Conservation (phyloP, 2,113 vertebrate genomes). For the Chauna torquata region DNA sequence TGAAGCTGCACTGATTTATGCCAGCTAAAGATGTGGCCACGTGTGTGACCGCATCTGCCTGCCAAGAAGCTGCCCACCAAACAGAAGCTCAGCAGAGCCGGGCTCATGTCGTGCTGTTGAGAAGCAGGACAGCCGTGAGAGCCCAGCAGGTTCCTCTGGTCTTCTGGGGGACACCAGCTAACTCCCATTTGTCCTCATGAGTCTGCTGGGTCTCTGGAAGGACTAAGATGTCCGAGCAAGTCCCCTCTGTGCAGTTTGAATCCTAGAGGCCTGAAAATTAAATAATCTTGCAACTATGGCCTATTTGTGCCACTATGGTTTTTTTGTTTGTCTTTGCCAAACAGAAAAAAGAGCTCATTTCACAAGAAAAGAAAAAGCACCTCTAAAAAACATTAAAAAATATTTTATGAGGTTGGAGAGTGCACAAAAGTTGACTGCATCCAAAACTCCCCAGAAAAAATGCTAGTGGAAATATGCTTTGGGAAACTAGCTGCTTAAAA, state of each 20-base stretch:
- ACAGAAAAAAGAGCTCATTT: neutral
- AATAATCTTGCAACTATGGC: neutral
- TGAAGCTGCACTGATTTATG: fast-evolving
- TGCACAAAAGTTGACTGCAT: neutral
- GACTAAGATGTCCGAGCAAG: neutral
- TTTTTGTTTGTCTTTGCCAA: neutral
- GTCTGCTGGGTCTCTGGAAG: neutral
- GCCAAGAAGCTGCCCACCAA: neutral
- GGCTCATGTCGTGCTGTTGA: neutral
- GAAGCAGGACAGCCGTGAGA: neutral
- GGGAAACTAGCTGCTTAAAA: neutral
- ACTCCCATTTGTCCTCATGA: neutral
- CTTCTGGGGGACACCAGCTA: neutral
- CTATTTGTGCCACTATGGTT: neutral
- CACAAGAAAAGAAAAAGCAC: neutral
- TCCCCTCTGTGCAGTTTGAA: neutral
- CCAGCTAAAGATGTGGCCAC: neutral
- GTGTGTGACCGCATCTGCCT: neutral
- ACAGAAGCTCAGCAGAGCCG: fast-evolving
- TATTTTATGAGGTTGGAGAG: neutral
- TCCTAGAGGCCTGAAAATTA: neutral
- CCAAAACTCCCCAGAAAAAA: neutral
- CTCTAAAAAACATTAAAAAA: neutral
- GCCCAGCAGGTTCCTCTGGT: neutral
- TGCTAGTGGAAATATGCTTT: neutral